phyloP scores from a whole-genome alignment of 1,140 invertebrate genomes.

The Holotrichia oblita region DNA sequence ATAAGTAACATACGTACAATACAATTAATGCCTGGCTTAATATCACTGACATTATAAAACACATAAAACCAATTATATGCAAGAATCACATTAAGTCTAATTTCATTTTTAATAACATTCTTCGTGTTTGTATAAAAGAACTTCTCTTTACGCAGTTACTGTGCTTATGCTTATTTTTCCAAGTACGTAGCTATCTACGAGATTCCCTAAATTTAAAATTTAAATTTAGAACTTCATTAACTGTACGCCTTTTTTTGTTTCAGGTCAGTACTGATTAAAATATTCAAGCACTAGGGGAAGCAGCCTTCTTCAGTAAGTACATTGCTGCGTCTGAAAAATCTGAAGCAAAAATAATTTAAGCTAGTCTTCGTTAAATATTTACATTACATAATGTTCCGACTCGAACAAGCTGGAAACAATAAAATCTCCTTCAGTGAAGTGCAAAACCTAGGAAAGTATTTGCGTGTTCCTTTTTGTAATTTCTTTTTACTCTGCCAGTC shows the following conservation, averaged over 20 bases:
- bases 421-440: conserved; percentile 2
- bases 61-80: no score
- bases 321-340: not conserved
- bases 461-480: not conserved
- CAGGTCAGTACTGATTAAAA: conserved; percentile 12
- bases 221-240: not conserved
- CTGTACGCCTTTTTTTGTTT: not conserved
- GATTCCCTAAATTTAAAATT: not conserved
- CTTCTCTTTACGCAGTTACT: not conserved
- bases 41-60: no score
- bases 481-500: not conserved
- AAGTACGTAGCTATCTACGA: no score
- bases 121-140: not conserved
- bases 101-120: no score
- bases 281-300: not conserved
- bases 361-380: conserved; percentile 2
- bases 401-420: conserved; percentile 3
- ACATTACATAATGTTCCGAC: not conserved
- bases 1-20: no score
- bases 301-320: conserved; percentile 8
- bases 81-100: no score
- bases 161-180: no score
- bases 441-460: conserved; percentile 7
- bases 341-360: conserved; percentile 3
- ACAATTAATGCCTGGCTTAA: no score